These are phyloP conservation scores for Metaphire vulgaris DNA, from an alignment of 1,140 invertebrate genomes.

Conservation along the genomic window DNA sequence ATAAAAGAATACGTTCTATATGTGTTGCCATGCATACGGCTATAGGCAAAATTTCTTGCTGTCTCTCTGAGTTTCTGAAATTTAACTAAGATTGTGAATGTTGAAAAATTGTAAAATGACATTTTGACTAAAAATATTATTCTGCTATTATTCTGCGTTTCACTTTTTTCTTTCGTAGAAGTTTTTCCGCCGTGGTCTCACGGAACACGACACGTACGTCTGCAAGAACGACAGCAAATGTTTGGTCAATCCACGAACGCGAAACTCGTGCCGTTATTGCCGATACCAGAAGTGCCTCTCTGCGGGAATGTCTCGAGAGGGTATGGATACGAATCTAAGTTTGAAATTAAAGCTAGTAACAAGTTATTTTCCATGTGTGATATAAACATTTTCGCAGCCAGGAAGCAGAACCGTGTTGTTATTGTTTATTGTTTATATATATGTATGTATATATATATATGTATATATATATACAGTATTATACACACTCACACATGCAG, in stretches of 20 bases:
- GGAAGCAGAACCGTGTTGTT: background rate
- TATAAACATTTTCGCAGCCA: background rate
- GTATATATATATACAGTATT: background rate
- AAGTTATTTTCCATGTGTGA: background rate
- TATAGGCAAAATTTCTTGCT: too few species aligned
- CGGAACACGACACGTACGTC: slow-evolving; percentile 62
- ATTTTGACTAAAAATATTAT: too few species aligned
- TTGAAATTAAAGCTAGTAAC: too few species aligned
- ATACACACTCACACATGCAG: background rate
- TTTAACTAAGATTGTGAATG: too few species aligned
- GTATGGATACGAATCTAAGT: slow-evolving; percentile 33
- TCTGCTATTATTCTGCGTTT: too few species aligned
- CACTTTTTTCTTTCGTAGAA: slow-evolving; percentile 58
- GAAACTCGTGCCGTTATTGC: slow-evolving; percentile 90
- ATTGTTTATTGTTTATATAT: background rate
- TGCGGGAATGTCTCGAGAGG: slow-evolving; percentile 90
- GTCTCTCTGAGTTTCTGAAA: too few species aligned
- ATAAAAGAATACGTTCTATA: too few species aligned
- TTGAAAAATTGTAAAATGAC: too few species aligned
- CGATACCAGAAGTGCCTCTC: slow-evolving; percentile 81
- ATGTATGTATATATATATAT: background rate
- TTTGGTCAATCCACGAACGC: slow-evolving; percentile 91
- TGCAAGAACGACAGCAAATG: slow-evolving; percentile 56
- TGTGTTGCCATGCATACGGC: too few species aligned
- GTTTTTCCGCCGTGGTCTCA: slow-evolving; percentile 91